These are phyloP conservation scores for Smithornis capensis DNA, from an alignment of 2,113 vertebrate genomes.

Conservation along the genomic window DNA sequence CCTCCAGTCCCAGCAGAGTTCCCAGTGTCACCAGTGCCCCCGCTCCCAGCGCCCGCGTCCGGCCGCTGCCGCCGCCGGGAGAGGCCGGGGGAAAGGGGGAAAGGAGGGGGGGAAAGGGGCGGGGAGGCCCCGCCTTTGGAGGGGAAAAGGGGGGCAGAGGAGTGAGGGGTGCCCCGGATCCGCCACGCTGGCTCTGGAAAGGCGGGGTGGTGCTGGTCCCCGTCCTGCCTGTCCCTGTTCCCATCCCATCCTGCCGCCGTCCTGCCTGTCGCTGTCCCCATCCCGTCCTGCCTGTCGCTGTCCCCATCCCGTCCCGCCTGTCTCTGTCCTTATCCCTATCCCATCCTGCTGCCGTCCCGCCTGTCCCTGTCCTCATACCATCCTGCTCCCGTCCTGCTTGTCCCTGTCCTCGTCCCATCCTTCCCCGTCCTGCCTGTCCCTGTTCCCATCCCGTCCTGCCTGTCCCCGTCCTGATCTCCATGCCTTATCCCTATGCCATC, in stretches of 20 bases:
- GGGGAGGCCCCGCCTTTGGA: neutral
- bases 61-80: neutral
- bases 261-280: neutral
- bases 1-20: neutral
- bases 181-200: slow-evolving; percentile 1
- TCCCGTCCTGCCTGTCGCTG: neutral
- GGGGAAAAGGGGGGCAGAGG: neutral
- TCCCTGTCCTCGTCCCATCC: neutral
- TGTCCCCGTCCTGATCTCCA: no score
- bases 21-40: neutral
- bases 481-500: no score
- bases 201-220: neutral
- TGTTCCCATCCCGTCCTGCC: no score
- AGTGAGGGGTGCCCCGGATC: neutral
- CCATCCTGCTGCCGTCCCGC: neutral
- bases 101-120: neutral
- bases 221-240: neutral
- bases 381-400: neutral
- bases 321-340: neutral
- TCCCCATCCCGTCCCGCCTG: neutral
- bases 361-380: neutral
- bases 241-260: neutral
- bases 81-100: neutral
- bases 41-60: neutral
- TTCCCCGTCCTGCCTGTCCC: no score